Evolutionary conservation across 2,797 vertebrate genomes (phyloP).

Genomic region (Lepus townsendii): DNA sequence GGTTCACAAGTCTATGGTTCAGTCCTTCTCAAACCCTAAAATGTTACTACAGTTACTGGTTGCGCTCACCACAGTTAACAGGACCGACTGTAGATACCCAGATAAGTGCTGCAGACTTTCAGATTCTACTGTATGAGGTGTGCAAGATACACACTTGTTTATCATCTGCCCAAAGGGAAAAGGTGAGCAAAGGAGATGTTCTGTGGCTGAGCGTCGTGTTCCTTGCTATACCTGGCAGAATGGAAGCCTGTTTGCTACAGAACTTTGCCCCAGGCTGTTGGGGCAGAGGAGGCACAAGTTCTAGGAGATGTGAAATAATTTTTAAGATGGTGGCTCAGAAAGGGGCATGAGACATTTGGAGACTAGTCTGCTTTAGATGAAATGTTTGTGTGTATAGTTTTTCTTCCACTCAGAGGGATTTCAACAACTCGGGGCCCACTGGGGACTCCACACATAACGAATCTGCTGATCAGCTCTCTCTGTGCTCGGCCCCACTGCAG

Average conservation of each 20-base stretch:
- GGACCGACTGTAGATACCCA: background rate
- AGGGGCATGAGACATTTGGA: slow-evolving; percentile 10
- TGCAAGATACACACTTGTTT: slow-evolving; percentile 40
- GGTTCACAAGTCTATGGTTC: background rate
- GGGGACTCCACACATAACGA: slow-evolving; percentile 25
- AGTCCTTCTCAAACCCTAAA: slow-evolving; percentile 13
- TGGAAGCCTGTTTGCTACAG: slow-evolving; percentile 26
- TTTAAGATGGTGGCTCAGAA: background rate
- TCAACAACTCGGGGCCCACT: slow-evolving; percentile 28
- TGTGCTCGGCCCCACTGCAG: background rate
- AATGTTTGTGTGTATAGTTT: slow-evolving; percentile 32
- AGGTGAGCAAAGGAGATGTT: slow-evolving; percentile 34
- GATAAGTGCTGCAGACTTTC: background rate
- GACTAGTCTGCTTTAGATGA: slow-evolving; percentile 51
- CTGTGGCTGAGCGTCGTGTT: background rate
- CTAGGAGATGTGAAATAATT: slow-evolving; percentile 52
- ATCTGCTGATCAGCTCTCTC: background rate
- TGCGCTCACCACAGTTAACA: slow-evolving; percentile 9
- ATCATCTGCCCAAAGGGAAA: slow-evolving; percentile 5
- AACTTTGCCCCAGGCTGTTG: slow-evolving; percentile 17
- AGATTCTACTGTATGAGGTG: slow-evolving; percentile 47
- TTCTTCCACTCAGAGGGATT: slow-evolving; percentile 47
- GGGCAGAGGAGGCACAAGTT: slow-evolving; percentile 25
- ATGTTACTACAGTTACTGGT: background rate
- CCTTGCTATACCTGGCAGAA: slow-evolving; percentile 20